Percentiles rank a stretch among this genome's conserved stretches.
Evolutionary conservation across 2,113 vertebrate genomes (phyloP).

Genomic region (Cariama cristata): DNA sequence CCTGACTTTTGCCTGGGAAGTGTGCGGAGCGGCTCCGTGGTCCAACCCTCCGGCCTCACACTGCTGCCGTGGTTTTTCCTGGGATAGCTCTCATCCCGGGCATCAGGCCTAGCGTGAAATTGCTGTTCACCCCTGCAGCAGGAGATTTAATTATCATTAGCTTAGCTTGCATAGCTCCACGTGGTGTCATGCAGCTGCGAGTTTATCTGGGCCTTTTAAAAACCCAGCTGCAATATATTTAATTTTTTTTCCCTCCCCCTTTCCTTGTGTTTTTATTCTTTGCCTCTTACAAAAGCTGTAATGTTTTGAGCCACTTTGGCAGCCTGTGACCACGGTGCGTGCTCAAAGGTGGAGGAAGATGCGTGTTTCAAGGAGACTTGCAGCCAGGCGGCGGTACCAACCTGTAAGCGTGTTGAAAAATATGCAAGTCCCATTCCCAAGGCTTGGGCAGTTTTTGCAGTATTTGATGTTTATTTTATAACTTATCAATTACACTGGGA

Average conservation of each 20-base stretch:
- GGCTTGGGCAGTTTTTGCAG: neutral
- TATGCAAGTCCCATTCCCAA: neutral
- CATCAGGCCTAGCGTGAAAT: neutral
- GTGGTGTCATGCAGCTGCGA: constrained; percentile 37
- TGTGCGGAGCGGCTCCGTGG: rapidly evolving
- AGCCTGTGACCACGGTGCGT: neutral
- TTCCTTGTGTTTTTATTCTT: neutral
- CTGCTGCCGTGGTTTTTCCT: neutral
- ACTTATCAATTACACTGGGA: neutral
- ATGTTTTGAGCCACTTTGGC: neutral
- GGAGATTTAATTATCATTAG: constrained; percentile 57
- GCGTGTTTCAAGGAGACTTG: neutral
- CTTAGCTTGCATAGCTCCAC: constrained; percentile 33
- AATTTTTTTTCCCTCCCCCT: rapidly evolving
- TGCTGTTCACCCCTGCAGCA: constrained; percentile 37
- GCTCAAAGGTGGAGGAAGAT: neutral
- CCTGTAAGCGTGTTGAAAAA: neutral
- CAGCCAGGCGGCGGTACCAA: neutral
- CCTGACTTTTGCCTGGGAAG: neutral
- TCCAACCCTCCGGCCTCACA: rapidly evolving
- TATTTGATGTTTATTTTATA: neutral
- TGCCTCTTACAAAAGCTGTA: neutral
- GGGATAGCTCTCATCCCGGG: neutral
- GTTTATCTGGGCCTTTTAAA: neutral
- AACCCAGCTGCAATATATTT: neutral